These are phyloP conservation scores for Macrophya alboannulata DNA, from an alignment of 2,888 invertebrate species.

Conservation along the genomic window DNA sequence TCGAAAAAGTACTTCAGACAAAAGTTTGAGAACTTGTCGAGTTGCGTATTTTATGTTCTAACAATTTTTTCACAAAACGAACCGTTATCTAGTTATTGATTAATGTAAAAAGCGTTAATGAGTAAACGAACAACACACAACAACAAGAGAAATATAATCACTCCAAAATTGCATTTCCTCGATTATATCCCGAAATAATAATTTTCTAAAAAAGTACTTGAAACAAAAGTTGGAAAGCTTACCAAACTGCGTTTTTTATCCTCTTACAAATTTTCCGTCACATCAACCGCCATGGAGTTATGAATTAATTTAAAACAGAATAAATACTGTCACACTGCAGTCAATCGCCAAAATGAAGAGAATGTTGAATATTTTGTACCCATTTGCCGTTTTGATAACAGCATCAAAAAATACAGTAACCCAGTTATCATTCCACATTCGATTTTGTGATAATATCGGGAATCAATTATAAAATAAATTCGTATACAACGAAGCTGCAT, in stretches of 20 bases:
- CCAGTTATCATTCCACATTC: background rate
- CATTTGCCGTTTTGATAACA: background rate
- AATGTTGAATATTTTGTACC: background rate
- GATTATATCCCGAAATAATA: background rate
- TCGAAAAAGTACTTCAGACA: background rate
- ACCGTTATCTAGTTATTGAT: background rate
- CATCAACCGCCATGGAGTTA: background rate
- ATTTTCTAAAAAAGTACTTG: background rate
- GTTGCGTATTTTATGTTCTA: background rate
- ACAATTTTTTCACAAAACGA: background rate
- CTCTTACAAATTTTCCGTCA: background rate
- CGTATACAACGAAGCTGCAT: conserved; percentile 72
- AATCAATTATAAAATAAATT: conserved; percentile 75
- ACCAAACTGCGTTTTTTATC: background rate
- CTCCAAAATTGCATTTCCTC: background rate
- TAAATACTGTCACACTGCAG: background rate
- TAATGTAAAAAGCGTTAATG: background rate
- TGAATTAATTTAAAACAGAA: background rate
- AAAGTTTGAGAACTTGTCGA: background rate
- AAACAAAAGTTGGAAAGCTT: background rate
- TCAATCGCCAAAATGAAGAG: background rate
- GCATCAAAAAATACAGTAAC: background rate
- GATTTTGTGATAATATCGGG: conserved; percentile 65
- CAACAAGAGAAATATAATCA: background rate
- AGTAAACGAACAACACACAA: background rate